These are phyloP conservation scores for Hydrolagus affinis DNA, from an alignment of 2,113 vertebrate species.

Conservation along the genomic window DNA sequence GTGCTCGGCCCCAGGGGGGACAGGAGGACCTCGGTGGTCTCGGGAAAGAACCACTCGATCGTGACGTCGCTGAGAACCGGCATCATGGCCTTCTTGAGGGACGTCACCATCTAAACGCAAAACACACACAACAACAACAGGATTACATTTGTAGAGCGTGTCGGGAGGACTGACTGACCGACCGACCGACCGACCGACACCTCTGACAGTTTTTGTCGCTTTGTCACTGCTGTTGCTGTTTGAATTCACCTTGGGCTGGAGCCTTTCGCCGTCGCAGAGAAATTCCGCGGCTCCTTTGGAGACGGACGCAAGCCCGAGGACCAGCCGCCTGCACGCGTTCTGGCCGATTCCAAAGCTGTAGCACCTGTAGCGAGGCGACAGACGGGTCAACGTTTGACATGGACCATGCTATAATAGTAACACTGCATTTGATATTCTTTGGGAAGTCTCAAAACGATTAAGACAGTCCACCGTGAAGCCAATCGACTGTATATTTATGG, in stretches of 20 bases:
- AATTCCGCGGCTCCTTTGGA: constrained; percentile 81
- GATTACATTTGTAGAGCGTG: too few relatives aligned
- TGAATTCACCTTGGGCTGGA: constrained; percentile 77
- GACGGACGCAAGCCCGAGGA: constrained; percentile 67
- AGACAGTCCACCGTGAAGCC: too few relatives aligned
- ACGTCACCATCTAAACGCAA: constrained; percentile 74
- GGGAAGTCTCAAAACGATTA: too few relatives aligned
- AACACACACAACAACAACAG: too few relatives aligned
- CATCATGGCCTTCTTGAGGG: constrained; percentile 81
- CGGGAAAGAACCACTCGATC: constrained; percentile 86
- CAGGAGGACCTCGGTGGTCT: constrained; percentile 78
- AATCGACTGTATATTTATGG: too few relatives aligned
- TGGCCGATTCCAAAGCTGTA: constrained; percentile 84
- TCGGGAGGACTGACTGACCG: not conserved
- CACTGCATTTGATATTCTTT: too few relatives aligned
- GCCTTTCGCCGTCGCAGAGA: constrained; percentile 70
- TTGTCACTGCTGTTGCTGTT: not conserved
- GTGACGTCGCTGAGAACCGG: constrained; percentile 81
- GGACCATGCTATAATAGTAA: too few relatives aligned
- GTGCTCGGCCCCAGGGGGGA: constrained; percentile 71
- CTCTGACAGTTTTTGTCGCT: not conserved
- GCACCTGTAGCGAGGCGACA: constrained; percentile 59
- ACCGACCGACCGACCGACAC: not conserved
- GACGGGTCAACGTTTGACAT: too few relatives aligned
- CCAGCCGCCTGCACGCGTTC: constrained; percentile 70